Base-by-base conservation (phyloP, 2,888 invertebrate genomes). In the Drosophila flavopinicola region DNA sequence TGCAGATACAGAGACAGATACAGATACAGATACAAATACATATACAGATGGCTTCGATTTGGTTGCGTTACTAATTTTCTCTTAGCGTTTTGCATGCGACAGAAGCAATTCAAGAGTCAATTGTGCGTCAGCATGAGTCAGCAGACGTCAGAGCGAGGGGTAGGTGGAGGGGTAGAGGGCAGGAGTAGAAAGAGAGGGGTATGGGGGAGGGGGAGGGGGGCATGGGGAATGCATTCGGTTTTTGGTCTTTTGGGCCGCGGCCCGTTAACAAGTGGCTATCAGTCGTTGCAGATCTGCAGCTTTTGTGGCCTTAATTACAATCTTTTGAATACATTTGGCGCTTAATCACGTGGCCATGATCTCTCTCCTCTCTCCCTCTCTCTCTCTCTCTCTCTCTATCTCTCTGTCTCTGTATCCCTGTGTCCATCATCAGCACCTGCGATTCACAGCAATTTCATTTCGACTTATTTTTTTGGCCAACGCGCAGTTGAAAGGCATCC, bases 311-410 rank as follows among this genome's bases (percentile, higher is more conserved):
- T 87, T 85, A 85, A 85, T 85, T 85, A 87, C 82, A 79, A 85
- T 85, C 87, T 87, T 85, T 87, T 85, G 85, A 85, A 87, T 87
- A 85, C 87, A 78, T 85, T 85, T 87, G 85, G 78, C 83, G 83
- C 83, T 85, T 87, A 85, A 85, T 85, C 84, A 85, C 79, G 78
- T 66, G 85, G 74, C 85, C 78, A 67, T 84, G 77, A 82, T 85
- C 83, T 67, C 59, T 47, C 53, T 39, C 32, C 58, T 33, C 52
- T 11, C 58, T 29, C 30, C 57, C 53, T 38, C 30, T 25, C 33
- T 32, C 42, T 10, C 25, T n/a, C 27, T 13, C 45, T 57, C 47
- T 17, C 25, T 9, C 6, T 23, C 58, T 41, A 32, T 60, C 44
- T 44, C 23, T 30, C 33, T 32, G 32, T 32, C 37, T 37, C 42